Percentiles rank a stretch among this genome's conserved stretches.
Conservation (phyloP, 1,140 invertebrate genomes). For the Antheraea mylitta region DNA sequence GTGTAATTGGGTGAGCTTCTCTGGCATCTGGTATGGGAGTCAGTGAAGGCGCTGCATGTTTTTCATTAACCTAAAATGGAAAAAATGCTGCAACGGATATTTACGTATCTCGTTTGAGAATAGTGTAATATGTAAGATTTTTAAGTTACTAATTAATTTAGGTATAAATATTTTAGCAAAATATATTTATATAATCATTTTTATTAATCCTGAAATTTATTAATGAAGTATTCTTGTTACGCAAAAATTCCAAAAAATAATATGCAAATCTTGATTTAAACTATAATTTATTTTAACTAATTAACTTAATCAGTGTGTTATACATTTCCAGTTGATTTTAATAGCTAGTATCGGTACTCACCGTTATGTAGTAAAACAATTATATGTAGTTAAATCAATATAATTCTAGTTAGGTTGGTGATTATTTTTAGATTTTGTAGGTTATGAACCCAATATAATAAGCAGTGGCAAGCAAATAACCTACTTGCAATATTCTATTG, state of each 20-base stretch:
- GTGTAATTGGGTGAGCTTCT: slow-evolving; percentile 50
- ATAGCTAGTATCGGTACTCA: not conserved
- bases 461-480: slow-evolving; percentile 2
- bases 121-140: not conserved
- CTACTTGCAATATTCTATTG: not conserved
- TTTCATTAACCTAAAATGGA: slow-evolving; percentile 72
- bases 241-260: too few species aligned
- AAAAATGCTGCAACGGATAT: slow-evolving; percentile 56
- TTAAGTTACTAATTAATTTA: too few species aligned
- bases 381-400: not conserved
- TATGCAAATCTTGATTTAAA: too few species aligned
- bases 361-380: slow-evolving; percentile 10
- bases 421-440: slow-evolving; percentile 6
- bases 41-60: slow-evolving; percentile 34
- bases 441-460: not conserved
- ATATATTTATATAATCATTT: too few species aligned
- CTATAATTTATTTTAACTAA: not conserved
- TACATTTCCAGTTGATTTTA: slow-evolving; percentile 5
- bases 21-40: slow-evolving; percentile 38
- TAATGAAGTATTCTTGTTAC: too few species aligned
- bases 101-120: slow-evolving; percentile 30
- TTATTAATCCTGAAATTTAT: too few species aligned
- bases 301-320: slow-evolving; percentile 11
- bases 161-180: not conserved
- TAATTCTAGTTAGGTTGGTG: not conserved